Conservation (phyloP, 2,797 vertebrate species). For the Gephyroberyx darwinii region DNA sequence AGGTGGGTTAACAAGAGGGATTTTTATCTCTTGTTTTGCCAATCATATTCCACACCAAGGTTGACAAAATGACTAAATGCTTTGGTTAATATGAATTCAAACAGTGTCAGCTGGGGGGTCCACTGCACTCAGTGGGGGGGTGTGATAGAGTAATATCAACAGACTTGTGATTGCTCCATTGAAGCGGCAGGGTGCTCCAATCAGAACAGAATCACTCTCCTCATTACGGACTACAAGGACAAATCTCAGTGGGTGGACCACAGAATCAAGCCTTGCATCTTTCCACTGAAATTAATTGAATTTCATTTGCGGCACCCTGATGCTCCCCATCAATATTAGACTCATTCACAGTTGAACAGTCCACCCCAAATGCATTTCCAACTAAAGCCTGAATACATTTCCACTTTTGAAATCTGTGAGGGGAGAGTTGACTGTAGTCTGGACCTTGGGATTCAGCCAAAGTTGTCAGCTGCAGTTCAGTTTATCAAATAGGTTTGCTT, state of each 20-base stretch:
- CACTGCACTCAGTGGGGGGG: constrained; percentile 61
- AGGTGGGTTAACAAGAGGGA: constrained; percentile 12
- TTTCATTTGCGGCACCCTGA: constrained; percentile 66
- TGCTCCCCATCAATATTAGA: constrained; percentile 60
- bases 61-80: constrained; percentile 61
- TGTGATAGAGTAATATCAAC: constrained; percentile 70
- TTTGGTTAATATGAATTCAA: constrained; percentile 73
- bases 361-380: constrained; percentile 29
- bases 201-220: constrained; percentile 68
- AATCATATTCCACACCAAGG: constrained; percentile 52
- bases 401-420: constrained; percentile 28
- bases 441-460: background rate
- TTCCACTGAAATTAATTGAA: constrained; percentile 67
- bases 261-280: constrained; percentile 55
- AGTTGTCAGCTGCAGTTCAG: background rate
- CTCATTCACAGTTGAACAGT: constrained; percentile 48
- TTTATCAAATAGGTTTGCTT: background rate
- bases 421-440: constrained; percentile 4
- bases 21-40: constrained; percentile 30
- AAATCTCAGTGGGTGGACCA: constrained; percentile 71
- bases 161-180: constrained; percentile 73
- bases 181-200: constrained; percentile 69
- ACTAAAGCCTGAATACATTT: constrained; percentile 19
- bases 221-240: constrained; percentile 70
- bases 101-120: constrained; percentile 65